Evolutionary conservation across 2,113 vertebrate species (phyloP), one percentile per base, ranked within the genome.

Genomic region (Amazona guildingii): DNA sequence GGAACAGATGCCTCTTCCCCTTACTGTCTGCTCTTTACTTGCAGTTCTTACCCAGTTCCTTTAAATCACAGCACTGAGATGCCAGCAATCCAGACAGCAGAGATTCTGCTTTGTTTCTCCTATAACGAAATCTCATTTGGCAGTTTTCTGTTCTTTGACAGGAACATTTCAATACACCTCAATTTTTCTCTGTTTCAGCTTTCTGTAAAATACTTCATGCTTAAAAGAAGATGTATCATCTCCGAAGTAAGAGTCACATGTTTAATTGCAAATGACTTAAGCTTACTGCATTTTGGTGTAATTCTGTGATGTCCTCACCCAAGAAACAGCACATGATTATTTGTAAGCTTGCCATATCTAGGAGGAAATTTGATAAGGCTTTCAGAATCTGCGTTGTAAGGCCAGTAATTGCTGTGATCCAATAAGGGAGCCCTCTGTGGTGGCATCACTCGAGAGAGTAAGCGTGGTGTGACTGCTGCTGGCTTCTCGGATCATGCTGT

Each of bases 331-430:
- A 97, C 95, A 80, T 98, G 98, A 98, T 93, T 97, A 73, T 97
- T 97, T 86, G 97, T 98, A 98, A 98, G 97, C 93, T 83, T 81
- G 51, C 86, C 66, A 92, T 94, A 83, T 75, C 92, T 91, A 70
- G 59, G 94, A 95, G 83, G 95, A 97, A 98, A 98, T 98, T 97
- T 93, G 96, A 98, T 98, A 95, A 96, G 68, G 93, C 97, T 97
- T 96, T 97, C 96, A 92, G 91, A 95, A 93, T 95, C 90, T 92
- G 96, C 76, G 0, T 78, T 29, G 90, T 89, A 95, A 97, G 92
- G 91, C 81, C 93, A 92, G 94, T 96, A 97, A 98, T 97, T 94
- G 23, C 91, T 78, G 79, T 98, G 97, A 98, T 98, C 97, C 98
- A 98, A 98, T 98, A 97, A 98, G 64, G 74, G 81, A 95, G 96